phyloP scores from a whole-genome alignment of 30 jellyfish, hydroid and myxozoan species.

The Hydractinia symbiolongicarpus region DNA sequence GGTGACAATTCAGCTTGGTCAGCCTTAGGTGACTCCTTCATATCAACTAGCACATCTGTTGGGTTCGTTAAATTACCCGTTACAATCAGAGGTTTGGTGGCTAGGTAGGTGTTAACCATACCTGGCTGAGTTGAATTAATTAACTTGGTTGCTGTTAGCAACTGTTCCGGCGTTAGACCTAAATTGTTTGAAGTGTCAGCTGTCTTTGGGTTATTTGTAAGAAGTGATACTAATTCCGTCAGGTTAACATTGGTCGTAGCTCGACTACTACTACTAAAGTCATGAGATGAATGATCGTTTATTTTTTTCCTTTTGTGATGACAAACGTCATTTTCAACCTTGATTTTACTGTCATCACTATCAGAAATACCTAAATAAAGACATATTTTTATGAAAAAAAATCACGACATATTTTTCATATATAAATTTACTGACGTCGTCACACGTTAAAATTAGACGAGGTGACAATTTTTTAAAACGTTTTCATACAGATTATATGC shows the following conservation, averaged over 20 bases:
- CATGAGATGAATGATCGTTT: no score
- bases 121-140: constrained; percentile 15
- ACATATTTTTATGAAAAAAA: no score
- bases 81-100: background rate
- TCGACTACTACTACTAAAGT: no score
- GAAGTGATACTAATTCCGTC: background rate
- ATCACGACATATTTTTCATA: no score
- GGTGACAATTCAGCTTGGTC: constrained; percentile 12
- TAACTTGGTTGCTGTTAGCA: constrained; percentile 5
- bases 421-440: no score
- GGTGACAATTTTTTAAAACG: no score
- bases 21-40: background rate
- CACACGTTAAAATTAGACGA: no score
- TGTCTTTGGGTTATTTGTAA: background rate
- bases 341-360: no score
- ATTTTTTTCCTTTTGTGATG: no score
- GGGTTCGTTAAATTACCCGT: background rate
- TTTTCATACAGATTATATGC: no score
- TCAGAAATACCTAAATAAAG: no score
- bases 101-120: constrained; percentile 15
- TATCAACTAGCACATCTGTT: background rate
- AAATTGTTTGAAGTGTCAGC: background rate
- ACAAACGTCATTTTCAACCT: no score
- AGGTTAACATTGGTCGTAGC: background rate
- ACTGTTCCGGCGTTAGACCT: constrained; percentile 3